These are phyloP conservation scores for Discoglossus pictus DNA, from an alignment of 2,797 vertebrate genomes.

Conservation along the genomic window DNA sequence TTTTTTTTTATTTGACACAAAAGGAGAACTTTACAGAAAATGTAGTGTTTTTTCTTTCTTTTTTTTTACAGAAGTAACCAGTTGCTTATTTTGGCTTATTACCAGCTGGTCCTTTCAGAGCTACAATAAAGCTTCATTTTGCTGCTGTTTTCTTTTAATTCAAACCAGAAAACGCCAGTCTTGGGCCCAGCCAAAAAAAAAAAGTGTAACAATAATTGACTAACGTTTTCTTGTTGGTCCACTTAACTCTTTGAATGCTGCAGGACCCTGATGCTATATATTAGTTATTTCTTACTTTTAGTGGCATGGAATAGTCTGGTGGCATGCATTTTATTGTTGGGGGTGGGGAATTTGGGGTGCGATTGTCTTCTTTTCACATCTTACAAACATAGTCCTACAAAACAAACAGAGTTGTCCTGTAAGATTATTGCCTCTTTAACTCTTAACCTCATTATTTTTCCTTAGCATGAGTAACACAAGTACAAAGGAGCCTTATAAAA, in stretches of 20 bases:
- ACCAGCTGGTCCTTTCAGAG: constrained; percentile 55
- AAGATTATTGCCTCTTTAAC: no score
- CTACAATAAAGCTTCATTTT: constrained; percentile 62
- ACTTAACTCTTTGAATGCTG: constrained; percentile 24
- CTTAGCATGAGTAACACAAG: no score
- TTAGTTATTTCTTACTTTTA: no score
- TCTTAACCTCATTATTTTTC: no score
- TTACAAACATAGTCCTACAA: no score
- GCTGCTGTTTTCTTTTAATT: constrained; percentile 72
- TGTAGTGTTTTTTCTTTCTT: constrained; percentile 28
- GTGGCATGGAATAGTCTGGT: no score
- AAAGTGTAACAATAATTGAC: constrained; percentile 36
- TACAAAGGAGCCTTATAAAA: no score
- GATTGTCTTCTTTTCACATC: no score
- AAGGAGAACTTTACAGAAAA: constrained; percentile 38
- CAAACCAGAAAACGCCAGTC: constrained; percentile 70
- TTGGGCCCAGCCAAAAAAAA: constrained; percentile 32
- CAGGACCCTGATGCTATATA: no score
- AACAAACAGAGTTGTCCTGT: no score
- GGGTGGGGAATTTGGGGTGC: no score
- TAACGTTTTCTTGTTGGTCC: constrained; percentile 17
- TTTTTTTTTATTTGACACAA: constrained; percentile 10
- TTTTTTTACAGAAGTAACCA: constrained; percentile 45
- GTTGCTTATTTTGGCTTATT: constrained; percentile 50
- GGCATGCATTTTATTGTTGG: no score